Evolutionary conservation across 2,113 vertebrate species (phyloP).

Genomic region (Chloebia gouldiae): DNA sequence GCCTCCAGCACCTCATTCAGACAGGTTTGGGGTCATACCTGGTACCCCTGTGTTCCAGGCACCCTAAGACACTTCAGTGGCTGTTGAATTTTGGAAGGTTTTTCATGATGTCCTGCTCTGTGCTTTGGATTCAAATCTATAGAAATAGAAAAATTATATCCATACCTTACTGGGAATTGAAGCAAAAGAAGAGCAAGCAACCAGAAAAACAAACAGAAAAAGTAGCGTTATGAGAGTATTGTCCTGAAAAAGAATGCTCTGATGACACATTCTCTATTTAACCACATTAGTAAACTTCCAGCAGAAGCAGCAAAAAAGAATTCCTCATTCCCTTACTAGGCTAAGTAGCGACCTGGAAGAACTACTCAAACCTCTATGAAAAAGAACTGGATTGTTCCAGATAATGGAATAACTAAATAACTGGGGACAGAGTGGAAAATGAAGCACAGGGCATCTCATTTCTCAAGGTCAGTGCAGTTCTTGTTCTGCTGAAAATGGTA

Average conservation of each 20-base stretch:
- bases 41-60: background rate
- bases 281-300: slow-evolving; percentile 28
- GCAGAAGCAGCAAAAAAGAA: background rate
- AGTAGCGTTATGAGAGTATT: background rate
- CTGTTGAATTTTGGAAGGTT: fast-evolving
- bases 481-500: background rate
- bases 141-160: background rate
- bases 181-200: background rate
- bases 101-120: background rate
- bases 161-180: background rate
- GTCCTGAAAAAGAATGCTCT: slow-evolving; percentile 28
- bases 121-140: background rate
- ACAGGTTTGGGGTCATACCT: background rate
- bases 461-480: background rate
- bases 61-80: background rate
- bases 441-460: background rate
- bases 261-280: background rate
- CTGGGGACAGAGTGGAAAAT: background rate
- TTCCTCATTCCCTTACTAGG: background rate
- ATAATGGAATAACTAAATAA: background rate
- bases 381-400: background rate
- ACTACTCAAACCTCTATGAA: background rate
- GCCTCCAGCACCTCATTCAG: background rate
- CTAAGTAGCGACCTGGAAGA: background rate
- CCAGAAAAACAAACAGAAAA: background rate